A percentile compares a stretch with the other conserved stretches of the same genome.
These are phyloP conservation scores for Diadema setosum DNA, from an alignment of 35 echinoderm and acorn worm species.

Conservation along the genomic window DNA sequence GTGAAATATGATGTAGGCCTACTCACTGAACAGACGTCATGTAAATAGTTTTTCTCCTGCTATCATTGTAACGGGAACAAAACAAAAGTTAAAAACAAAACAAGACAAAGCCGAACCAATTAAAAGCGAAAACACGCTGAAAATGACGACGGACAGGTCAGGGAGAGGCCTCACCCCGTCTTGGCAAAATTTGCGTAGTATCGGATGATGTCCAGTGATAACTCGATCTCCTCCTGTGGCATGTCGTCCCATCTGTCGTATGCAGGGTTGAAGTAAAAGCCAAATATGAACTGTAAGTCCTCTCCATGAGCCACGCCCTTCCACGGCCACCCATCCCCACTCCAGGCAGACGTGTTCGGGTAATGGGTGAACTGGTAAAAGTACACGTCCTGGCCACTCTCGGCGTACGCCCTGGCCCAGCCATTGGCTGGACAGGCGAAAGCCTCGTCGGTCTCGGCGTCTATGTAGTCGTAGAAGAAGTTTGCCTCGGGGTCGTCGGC, in stretches of 20 bases:
- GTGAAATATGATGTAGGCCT: too few relatives aligned
- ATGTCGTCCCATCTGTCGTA: not conserved
- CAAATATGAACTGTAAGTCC: constrained; percentile 70
- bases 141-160: too few relatives aligned
- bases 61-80: too few relatives aligned
- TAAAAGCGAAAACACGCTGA: too few relatives aligned
- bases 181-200: constrained; percentile 79
- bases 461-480: constrained; percentile 35
- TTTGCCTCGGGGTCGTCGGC: constrained; percentile 55
- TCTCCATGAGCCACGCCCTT: constrained; percentile 46
- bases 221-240: constrained; percentile 26
- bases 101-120: too few relatives aligned
- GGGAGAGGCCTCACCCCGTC: constrained; percentile 60
- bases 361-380: constrained; percentile 64
- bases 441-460: constrained; percentile 40
- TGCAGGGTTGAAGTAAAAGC: not conserved
- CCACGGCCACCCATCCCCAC: not conserved
- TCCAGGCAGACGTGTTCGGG: constrained; percentile 1
- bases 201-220: constrained; percentile 58
- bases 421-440: constrained; percentile 67
- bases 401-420: not conserved
- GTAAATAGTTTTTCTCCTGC: too few relatives aligned
- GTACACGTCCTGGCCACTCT: constrained; percentile 27
- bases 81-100: too few relatives aligned
- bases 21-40: too few relatives aligned